Percentiles rank a stretch among this genome's conserved stretches.
Conservation (phyloP, 2,797 vertebrate species). For the Helicolenus hilgendorfi region DNA sequence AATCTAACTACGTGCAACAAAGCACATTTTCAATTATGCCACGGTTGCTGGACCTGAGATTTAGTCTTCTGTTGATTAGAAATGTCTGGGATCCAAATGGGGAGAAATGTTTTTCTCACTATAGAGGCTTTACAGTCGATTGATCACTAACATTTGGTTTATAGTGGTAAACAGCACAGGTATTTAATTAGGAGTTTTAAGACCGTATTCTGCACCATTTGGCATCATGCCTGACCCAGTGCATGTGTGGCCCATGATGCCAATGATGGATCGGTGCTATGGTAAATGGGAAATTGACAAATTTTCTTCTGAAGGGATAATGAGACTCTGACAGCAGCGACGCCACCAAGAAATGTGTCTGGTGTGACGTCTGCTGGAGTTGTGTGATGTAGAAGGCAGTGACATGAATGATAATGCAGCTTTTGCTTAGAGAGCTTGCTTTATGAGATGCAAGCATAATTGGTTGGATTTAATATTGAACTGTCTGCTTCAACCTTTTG, state of each 20-base stretch:
- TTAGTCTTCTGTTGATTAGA: slow-evolving; percentile 49
- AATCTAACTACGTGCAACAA: slow-evolving; percentile 49
- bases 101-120: slow-evolving; percentile 21
- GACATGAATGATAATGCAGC: slow-evolving; percentile 58
- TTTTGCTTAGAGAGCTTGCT: slow-evolving; percentile 25
- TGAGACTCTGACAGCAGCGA: slow-evolving; percentile 12
- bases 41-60: slow-evolving; percentile 30
- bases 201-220: neutral
- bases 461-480: slow-evolving; percentile 50
- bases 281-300: neutral
- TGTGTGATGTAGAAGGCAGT: slow-evolving; percentile 38
- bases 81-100: slow-evolving; percentile 43
- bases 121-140: neutral
- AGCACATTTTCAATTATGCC: slow-evolving; percentile 68
- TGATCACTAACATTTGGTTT: slow-evolving; percentile 14
- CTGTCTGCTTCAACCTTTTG: slow-evolving; percentile 18
- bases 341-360: slow-evolving; percentile 13
- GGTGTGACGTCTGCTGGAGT: slow-evolving; percentile 24
- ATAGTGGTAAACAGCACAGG: neutral
- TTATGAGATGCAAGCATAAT: slow-evolving; percentile 43
- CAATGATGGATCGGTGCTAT: neutral
- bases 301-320: slow-evolving; percentile 6
- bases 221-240: neutral
- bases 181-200: slow-evolving; percentile 1
- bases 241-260: neutral